Evolutionary conservation across 2,113 vertebrate genomes (phyloP).

Genomic region (Sialia sialis): DNA sequence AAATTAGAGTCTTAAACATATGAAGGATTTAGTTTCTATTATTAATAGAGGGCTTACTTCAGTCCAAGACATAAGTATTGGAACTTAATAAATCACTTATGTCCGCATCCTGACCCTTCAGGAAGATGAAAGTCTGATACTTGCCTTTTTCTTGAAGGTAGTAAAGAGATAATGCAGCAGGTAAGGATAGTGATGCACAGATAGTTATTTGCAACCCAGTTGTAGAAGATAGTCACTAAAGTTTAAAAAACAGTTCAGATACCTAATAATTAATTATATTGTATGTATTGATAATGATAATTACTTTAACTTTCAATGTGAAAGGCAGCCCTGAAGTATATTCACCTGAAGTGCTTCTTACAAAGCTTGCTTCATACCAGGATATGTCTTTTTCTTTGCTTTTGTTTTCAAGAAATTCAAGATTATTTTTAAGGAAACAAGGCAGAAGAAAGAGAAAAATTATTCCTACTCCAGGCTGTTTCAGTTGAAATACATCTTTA

Average conservation of each 20-base stretch:
- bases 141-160: not conserved
- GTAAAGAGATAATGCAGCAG: not conserved
- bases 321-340: not conserved
- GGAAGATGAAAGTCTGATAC: not conserved
- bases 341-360: not conserved
- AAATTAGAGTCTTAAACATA: not conserved
- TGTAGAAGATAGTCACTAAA: not conserved
- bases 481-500: slow-evolving; percentile 32
- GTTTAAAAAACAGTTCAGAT: not conserved
- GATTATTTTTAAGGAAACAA: not conserved
- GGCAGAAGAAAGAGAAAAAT: not conserved
- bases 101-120: not conserved
- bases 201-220: not conserved
- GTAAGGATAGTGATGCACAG: not conserved
- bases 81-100: not conserved
- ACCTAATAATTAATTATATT: not conserved
- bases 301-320: not conserved
- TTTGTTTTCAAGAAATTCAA: not conserved
- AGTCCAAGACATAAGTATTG: not conserved
- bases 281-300: not conserved
- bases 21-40: not conserved
- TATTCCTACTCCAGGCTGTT: not conserved
- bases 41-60: not conserved
- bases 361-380: not conserved
- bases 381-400: not conserved